Conservation (phyloP, 1,140 invertebrate genomes). For the Drosophila eugracilis region DNA sequence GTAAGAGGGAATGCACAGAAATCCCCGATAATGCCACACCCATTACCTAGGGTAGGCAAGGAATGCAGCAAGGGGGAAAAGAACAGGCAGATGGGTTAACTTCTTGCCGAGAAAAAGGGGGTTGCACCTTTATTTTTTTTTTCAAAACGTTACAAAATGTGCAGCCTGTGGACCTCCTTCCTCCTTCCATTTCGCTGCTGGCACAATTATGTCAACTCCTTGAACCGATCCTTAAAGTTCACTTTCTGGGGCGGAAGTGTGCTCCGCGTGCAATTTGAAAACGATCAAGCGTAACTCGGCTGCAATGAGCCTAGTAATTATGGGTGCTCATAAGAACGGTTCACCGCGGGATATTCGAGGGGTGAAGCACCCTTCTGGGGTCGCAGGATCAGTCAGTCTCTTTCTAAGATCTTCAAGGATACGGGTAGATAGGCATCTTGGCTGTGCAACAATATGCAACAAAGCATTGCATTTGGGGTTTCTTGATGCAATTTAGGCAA, state of each 20-base stretch:
- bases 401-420: slow-evolving; percentile 28
- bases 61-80: slow-evolving; percentile 33
- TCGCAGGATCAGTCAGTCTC: slow-evolving; percentile 16
- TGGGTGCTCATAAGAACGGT: slow-evolving; percentile 55
- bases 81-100: slow-evolving; percentile 48
- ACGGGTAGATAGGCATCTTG: slow-evolving; percentile 33
- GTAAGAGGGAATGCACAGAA: slow-evolving; percentile 39
- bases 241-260: slow-evolving; percentile 66
- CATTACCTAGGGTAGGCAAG: slow-evolving; percentile 63
- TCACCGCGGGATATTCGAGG: slow-evolving; percentile 52
- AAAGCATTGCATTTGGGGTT: slow-evolving; percentile 21
- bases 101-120: slow-evolving; percentile 30
- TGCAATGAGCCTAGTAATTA: slow-evolving; percentile 69
- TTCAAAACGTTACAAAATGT: slow-evolving; percentile 36
- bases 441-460: slow-evolving; percentile 13
- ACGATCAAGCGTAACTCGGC: slow-evolving; percentile 76
- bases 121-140: slow-evolving; percentile 28
- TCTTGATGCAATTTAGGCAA: slow-evolving; percentile 5
- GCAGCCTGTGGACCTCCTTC: slow-evolving; percentile 10
- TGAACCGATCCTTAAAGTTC: slow-evolving; percentile 63
- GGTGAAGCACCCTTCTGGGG: slow-evolving; percentile 18
- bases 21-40: slow-evolving; percentile 54
- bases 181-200: slow-evolving; percentile 42
- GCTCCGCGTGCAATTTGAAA: slow-evolving; percentile 73
- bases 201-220: slow-evolving; percentile 82